Percentiles rank a stretch among this genome's conserved stretches.
Conservation (phyloP, 2,888 invertebrate genomes). For the Trichacis sp. region DNA sequence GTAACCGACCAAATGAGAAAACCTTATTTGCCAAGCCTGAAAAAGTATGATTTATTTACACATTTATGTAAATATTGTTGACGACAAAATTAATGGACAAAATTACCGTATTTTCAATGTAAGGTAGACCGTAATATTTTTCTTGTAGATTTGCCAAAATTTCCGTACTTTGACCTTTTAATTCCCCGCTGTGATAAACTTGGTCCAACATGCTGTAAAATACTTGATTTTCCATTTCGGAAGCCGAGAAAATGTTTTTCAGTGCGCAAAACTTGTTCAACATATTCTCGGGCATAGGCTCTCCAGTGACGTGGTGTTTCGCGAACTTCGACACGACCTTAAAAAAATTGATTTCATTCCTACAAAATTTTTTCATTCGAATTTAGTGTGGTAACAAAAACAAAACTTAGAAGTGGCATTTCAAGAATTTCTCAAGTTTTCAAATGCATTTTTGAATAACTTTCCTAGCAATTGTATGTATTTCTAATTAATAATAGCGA, state of each 20-base stretch:
- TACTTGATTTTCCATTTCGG: conserved; percentile 89
- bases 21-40: conserved; percentile 94
- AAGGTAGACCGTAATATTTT: conserved; percentile 87
- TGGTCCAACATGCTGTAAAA: conserved; percentile 95
- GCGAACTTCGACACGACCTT: conserved; percentile 88
- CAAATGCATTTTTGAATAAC: too few relatives aligned
- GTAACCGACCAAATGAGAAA: conserved; percentile 97
- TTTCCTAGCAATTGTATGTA: too few relatives aligned
- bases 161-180: conserved; percentile 75
- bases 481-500: too few relatives aligned
- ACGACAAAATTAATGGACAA: too few relatives aligned
- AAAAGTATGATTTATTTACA: too few relatives aligned
- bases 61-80: too few relatives aligned
- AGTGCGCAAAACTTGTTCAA: conserved; percentile 84
- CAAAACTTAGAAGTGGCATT: too few relatives aligned
- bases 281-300: conserved; percentile 84
- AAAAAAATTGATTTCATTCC: too few relatives aligned
- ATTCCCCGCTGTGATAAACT: conserved; percentile 81
- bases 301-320: conserved; percentile 89
- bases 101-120: conserved; percentile 90
- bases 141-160: conserved; percentile 82
- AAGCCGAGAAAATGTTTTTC: conserved; percentile 88
- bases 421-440: too few relatives aligned
- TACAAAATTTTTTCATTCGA: too few relatives aligned
- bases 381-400: too few relatives aligned